phyloP scores from a whole-genome alignment of 2,113 vertebrate genomes.

The Gymnobelideus leadbeateri region DNA sequence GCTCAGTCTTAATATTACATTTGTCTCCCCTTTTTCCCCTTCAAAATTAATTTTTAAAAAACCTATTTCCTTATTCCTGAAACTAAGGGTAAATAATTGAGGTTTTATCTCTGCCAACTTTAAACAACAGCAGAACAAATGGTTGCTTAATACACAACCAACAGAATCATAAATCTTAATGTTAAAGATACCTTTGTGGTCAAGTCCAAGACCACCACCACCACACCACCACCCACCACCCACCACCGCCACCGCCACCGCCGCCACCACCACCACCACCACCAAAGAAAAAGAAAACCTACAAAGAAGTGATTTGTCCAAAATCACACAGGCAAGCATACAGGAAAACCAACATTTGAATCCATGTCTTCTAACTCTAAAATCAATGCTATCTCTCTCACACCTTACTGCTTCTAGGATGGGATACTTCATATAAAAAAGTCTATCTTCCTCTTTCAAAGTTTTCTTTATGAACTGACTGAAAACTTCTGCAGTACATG shows the following conservation, averaged over 20 bases:
- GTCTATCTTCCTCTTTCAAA: neutral
- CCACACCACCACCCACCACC: neutral
- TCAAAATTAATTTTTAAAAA: neutral
- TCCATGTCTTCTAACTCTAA: neutral
- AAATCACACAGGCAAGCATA: neutral
- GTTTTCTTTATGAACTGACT: neutral
- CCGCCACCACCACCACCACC: neutral
- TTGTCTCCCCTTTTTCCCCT: neutral
- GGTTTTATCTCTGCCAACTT: constrained; percentile 28
- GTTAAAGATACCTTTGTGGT: neutral
- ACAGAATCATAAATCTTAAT: neutral
- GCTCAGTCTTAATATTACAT: constrained; percentile 25
- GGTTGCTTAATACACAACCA: neutral
- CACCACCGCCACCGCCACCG: neutral
- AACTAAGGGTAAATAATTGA: constrained; percentile 35
- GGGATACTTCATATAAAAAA: neutral
- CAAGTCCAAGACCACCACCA: neutral
- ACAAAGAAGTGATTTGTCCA: neutral
- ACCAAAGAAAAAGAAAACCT: neutral
- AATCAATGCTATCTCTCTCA: neutral
- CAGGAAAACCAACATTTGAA: neutral
- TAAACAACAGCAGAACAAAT: constrained; percentile 12
- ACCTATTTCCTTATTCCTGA: constrained; percentile 14
- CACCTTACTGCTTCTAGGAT: neutral
- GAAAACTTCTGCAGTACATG: neutral